Base-by-base conservation (phyloP, 2,113 vertebrate genomes). In the Loxodonta africana region DNA sequence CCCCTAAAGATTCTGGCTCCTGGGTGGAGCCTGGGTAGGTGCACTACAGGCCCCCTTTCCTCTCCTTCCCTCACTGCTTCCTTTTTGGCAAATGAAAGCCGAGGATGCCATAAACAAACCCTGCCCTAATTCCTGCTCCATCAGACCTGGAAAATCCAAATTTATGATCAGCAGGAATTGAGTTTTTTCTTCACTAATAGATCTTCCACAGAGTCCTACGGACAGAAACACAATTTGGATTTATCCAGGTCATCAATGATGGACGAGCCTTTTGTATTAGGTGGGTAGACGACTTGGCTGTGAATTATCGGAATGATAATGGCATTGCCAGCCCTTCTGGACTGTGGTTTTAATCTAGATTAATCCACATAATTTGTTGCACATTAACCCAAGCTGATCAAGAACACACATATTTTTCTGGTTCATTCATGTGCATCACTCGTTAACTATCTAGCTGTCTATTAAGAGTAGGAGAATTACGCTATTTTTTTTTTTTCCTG, bases 281-380 rank as follows among this genome's bases (percentile, higher is more conserved):
- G n/a, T 2, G 9, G 77, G 69, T 21, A 8, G 51, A 65, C 21
- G 28, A 0, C 21, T 3, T 11, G 33, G 69, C 18, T 17, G 10
- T 10, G 21, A 11, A 57, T 57, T 63, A 28, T 76, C 85, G 44
- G 41, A 2, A 1, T 0, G 0, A 53, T 41, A 57, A 83, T 41
- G 73, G 17, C 8, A 10, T 5, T 1, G 1, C 41, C 1, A 0
- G 80, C n/a, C 33, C 74, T 7, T 0, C 0, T 48, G 83, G 37
- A 10, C 17, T 44, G 12, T 57, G 1, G 11, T 28, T 73, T 33
- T 46, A 44, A 33, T 28, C 17, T n/a, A 51, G 15, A 74, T 41
- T 20, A 74, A 41, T 7, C 8, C 44, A 46, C 46, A 14, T 23
- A 2, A 3, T 4, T 21, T 2, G 18, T 8, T 0, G 26, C 2